Evolutionary conservation across 2,113 vertebrate genomes (phyloP).

Genomic region (Cottus gobio): DNA sequence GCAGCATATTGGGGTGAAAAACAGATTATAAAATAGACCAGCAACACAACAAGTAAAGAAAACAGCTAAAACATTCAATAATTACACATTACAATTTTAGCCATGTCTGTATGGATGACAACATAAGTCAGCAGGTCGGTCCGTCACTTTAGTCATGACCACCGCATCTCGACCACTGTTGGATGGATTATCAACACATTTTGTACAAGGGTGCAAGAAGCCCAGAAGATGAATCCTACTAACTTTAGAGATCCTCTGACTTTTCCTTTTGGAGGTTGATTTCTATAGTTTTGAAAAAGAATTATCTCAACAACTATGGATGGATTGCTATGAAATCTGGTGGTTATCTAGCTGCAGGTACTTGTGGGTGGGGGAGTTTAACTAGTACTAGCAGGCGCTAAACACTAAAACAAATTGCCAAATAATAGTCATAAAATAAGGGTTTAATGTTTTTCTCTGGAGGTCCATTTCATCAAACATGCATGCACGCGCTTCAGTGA

Average conservation of each 20-base stretch:
- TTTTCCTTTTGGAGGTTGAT: neutral
- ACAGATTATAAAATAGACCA: slow-evolving; percentile 14
- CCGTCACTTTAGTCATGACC: no score
- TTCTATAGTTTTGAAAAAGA: neutral
- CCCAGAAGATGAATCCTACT: neutral
- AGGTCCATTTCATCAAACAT: neutral
- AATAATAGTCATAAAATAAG: neutral
- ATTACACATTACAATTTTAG: neutral
- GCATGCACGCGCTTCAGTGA: neutral
- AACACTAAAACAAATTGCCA: neutral
- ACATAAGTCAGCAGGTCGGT: neutral
- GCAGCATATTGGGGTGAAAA: slow-evolving; percentile 1
- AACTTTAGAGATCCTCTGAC: neutral
- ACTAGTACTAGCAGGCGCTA: neutral
- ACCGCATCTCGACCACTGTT: neutral
- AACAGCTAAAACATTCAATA: slow-evolving; percentile 1
- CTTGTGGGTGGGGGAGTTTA: neutral
- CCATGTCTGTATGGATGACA: neutral
- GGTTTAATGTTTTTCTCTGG: neutral
- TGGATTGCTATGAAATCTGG: neutral
- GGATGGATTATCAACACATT: neutral
- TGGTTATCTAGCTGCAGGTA: neutral
- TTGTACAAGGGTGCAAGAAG: neutral
- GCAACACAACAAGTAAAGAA: neutral
- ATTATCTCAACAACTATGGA: neutral